Evolutionary conservation across 2,797 vertebrate species (phyloP), one percentile per base, ranked within the genome.

Genomic region (Epinephelus awoara): DNA sequence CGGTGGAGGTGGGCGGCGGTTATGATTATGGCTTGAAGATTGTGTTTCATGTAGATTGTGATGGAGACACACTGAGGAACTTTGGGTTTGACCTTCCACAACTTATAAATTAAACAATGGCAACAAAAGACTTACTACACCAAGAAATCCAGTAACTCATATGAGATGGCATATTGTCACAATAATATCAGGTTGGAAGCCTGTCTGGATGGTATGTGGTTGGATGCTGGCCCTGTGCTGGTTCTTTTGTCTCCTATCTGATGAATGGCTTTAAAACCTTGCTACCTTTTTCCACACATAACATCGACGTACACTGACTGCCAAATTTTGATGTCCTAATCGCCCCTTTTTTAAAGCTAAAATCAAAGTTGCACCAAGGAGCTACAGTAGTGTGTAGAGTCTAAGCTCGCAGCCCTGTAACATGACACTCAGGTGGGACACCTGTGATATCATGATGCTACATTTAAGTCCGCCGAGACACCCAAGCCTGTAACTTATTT

Each of bases 31-130:
- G 55, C 61, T 75, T 70, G 72, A 85, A 79, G 71, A 89, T 93
- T 90, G 64, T 68, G 69, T 93, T 91, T 89, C 83, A 89, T 92
- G 90, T 83, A 70, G 46, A 80, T 79, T 79, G 80, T 74, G 78
- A 88, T 78, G 59, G 74, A 74, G 61, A 80, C 62, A 85, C 67
- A 75, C 38, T 75, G 38, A 65, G 29, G 72, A 76, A 84, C 65
- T 87, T 79, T 83, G 64, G 19, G 40, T 76, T 72, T 85, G 82
- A 90, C 75, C 64, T 83, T 72, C 34, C 34, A 69, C 57, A 73
- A 54, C 23, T 15, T 65, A 44, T 6, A 42, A 18, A 17, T 51
- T 42, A 80, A 73, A 75, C 19, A 34, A 58, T 49, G 12, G 15
- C 42, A 49, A 65, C 10, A 38, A 65, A 64, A 15, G 6, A 72